phyloP scores from a whole-genome alignment of 2,797 vertebrate species.

The Sitta carolinensis region DNA sequence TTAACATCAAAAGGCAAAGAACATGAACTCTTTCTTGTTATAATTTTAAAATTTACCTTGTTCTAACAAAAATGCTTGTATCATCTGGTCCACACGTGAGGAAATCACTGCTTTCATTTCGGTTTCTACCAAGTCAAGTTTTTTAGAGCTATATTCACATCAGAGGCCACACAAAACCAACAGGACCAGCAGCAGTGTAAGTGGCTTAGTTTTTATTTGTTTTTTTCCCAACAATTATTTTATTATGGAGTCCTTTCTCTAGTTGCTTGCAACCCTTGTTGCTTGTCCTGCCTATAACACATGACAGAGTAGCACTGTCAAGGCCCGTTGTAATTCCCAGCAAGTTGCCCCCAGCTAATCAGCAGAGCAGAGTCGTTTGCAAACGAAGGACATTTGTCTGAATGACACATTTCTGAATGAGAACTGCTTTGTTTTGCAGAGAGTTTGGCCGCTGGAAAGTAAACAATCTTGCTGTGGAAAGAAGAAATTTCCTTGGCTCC shows the following conservation, averaged over 20 bases:
- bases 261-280: neutral
- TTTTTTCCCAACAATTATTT: neutral
- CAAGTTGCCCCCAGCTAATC: neutral
- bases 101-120: neutral
- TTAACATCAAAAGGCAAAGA: neutral
- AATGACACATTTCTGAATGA: constrained; percentile 50
- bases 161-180: neutral
- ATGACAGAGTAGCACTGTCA: neutral
- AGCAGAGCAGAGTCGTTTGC: constrained; percentile 20
- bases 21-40: neutral
- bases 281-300: neutral
- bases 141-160: neutral
- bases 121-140: neutral
- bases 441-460: constrained; percentile 99
- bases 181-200: neutral
- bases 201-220: neutral
- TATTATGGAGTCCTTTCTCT: neutral
- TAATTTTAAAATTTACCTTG: neutral
- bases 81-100: neutral
- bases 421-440: constrained; percentile 80
- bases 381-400: constrained; percentile 54
- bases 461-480: constrained; percentile 94
- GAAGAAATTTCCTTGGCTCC: constrained; percentile 91
- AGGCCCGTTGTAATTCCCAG: neutral
- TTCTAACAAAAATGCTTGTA: neutral